These are phyloP conservation scores for Criorhina ranunculi DNA, from an alignment of 2,888 invertebrate genomes.

Conservation along the genomic window DNA sequence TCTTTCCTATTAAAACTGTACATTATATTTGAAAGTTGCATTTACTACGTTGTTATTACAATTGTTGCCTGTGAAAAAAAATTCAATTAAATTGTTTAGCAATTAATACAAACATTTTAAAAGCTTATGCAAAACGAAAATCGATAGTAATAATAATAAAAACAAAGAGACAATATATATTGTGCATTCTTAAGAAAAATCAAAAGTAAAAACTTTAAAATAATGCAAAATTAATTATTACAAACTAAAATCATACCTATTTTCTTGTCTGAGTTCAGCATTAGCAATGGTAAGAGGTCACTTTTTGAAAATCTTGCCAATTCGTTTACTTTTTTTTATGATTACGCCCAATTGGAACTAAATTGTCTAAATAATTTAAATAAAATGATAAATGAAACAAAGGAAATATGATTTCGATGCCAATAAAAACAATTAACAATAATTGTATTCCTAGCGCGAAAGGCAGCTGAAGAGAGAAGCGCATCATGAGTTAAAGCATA, in stretches of 20 bases:
- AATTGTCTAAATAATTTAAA: conserved; percentile 65
- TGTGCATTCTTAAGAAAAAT: conserved; percentile 41
- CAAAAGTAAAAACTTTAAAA: conserved; percentile 12
- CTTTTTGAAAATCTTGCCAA: conserved; percentile 42
- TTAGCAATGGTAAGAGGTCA: conserved; percentile 32
- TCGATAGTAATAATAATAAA: neutral
- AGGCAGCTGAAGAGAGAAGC: neutral
- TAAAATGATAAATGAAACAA: conserved; percentile 46
- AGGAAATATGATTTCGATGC: conserved; percentile 28
- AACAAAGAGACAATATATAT: conserved; percentile 28
- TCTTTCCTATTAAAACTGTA: conserved; percentile 40
- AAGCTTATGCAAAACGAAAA: conserved; percentile 16
- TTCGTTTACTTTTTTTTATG: conserved; percentile 43
- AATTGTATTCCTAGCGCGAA: neutral
- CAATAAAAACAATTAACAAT: conserved; percentile 19
- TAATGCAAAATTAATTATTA: conserved; percentile 25
- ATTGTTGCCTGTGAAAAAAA: conserved; percentile 66
- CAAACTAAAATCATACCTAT: conserved; percentile 57
- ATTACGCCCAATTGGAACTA: conserved; percentile 59
- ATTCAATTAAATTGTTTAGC: conserved; percentile 27
- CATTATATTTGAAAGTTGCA: conserved; percentile 32
- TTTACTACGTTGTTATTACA: conserved; percentile 58
- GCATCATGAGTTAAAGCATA: neutral
- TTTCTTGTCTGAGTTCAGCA: conserved; percentile 31
- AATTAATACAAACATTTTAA: neutral